Percentiles rank a stretch among this genome's conserved stretches.
Conservation (phyloP, 2,113 vertebrate species). For the Microtus ochrogaster region DNA sequence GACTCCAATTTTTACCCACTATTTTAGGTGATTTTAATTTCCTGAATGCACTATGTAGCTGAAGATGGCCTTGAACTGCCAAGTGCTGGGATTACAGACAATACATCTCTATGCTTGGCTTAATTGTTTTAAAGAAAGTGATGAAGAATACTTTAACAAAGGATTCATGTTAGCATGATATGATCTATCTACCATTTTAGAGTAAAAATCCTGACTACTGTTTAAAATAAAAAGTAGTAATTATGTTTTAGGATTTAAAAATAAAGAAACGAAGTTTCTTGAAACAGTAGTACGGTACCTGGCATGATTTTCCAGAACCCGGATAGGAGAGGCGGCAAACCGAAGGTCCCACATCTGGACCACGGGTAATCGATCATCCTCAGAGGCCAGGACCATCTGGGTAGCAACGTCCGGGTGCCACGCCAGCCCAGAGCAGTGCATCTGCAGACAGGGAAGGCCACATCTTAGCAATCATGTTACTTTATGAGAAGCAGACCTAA, state of each 20-base stretch:
- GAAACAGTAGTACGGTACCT: constrained; percentile 85
- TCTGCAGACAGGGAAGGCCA: constrained; percentile 85
- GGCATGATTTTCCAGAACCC: constrained; percentile 95
- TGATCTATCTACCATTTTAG: neutral
- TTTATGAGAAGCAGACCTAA: constrained; percentile 35
- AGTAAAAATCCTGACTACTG: constrained; percentile 3
- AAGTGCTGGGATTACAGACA: neutral
- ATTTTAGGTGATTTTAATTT: neutral
- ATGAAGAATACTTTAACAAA: constrained; percentile 5
- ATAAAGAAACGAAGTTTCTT: constrained; percentile 12
- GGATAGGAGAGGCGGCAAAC: constrained; percentile 96
- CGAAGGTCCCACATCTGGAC: constrained; percentile 99
- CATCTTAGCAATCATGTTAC: constrained; percentile 36
- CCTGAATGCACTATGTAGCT: neutral
- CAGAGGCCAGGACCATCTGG: constrained; percentile 95
- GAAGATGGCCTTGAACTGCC: neutral
- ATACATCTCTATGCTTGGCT: neutral
- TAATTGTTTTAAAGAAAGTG: constrained; percentile 19
- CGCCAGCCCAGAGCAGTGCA: constrained; percentile 97
- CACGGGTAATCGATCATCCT: constrained; percentile 96
- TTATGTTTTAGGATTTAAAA: neutral
- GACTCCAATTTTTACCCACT: neutral
- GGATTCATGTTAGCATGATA: neutral
- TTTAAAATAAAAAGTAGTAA: constrained; percentile 50
- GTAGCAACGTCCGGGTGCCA: constrained; percentile 99